phyloP scores from a whole-genome alignment of 2,797 vertebrate genomes.

The Diglossa cyanea region DNA sequence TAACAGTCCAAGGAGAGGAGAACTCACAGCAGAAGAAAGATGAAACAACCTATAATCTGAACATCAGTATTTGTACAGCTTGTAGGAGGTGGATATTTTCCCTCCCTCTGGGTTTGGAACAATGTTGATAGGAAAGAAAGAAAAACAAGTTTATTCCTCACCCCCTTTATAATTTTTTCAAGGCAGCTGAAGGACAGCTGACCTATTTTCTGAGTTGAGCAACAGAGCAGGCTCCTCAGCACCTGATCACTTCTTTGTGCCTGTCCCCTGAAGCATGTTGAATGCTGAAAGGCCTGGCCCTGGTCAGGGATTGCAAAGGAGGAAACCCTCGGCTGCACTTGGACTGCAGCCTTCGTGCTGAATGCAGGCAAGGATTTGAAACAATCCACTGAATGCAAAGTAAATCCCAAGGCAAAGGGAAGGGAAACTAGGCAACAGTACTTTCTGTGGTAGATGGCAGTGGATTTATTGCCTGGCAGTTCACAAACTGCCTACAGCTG shows the following conservation, averaged over 20 bases:
- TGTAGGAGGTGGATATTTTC: neutral
- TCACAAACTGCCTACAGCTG: slow-evolving; percentile 40
- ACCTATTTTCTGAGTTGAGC: slow-evolving; percentile 39
- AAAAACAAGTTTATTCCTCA: neutral
- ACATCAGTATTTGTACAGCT: neutral
- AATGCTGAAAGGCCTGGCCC: neutral
- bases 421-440: slow-evolving; percentile 2
- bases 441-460: slow-evolving; percentile 24
- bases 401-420: slow-evolving; percentile 9
- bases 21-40: neutral
- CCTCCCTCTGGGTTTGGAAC: neutral
- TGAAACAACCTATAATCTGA: neutral
- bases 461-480: slow-evolving; percentile 14
- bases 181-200: slow-evolving; percentile 20
- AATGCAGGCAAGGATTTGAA: neutral
- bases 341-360: neutral
- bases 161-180: neutral
- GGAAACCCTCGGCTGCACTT: neutral
- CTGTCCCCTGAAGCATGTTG: slow-evolving; percentile 9
- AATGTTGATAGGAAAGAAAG: neutral
- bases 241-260: slow-evolving; percentile 45
- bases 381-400: neutral
- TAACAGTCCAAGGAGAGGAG: neutral
- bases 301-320: neutral
- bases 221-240: neutral